Evolutionary conservation across 2,888 invertebrate species (phyloP), one percentile per base, ranked within the genome.

Genomic region (Andrena bicolor): DNA sequence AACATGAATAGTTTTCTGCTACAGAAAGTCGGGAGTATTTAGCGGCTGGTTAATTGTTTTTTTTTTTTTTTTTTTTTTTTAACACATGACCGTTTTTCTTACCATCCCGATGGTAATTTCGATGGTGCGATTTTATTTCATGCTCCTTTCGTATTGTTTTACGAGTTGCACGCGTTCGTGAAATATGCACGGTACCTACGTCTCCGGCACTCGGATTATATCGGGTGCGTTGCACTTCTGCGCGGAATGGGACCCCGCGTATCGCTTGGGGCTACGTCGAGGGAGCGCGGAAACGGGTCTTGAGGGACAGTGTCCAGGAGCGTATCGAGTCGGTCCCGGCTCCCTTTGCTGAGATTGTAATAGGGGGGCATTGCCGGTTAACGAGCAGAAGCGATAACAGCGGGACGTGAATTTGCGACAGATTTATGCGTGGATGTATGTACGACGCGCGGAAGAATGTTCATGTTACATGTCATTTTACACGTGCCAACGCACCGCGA

Each of bases 251-350:
- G 70, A 84, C 80, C 80, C 82, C 77, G 80, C 83, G 84, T 76
- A 77, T 80, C 68, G 86, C 86, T 76, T 48, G 75, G 65, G 77
- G 85, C 85, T 76, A 85, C 73, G 81, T 80, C 76, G 83, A 76
- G 85, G 84, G 84, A 86, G 88, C 83, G 79, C 86, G 86, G 85
- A 90, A 90, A 88, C 88, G 86, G 85, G 87, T 89, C 88, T 88
- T 82, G 83, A 86, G 85, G 83, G 76, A 83, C 83, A 86, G 82
- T 64, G 69, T 28, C 23, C 85, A 85, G 84, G 71, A 48, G 32
- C 75, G 85, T 84, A 71, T 8, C 68, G 23, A 13, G 26, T 8
- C 3, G 13, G 1, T 26, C 3, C 0, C 28, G 32, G 60, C 41
- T 51, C 76, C 80, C 72, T 30, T 61, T 2, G 8, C 16, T 0